Evolutionary conservation across 2,797 vertebrate species (phyloP), one percentile per base, ranked within the genome.

Genomic region (Buceros bicornis): DNA sequence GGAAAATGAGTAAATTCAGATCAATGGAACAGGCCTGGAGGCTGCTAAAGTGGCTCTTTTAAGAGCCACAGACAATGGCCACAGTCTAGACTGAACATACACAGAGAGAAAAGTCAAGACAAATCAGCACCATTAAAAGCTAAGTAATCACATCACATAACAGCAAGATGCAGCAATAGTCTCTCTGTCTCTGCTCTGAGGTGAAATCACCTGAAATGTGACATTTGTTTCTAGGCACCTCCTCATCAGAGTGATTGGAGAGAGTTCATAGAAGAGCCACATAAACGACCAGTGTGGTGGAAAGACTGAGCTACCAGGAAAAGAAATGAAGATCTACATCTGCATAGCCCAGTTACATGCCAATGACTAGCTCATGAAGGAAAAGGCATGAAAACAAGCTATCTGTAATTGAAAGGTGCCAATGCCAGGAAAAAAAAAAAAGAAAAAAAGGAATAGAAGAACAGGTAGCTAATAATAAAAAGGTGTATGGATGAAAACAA

Each of bases 61-160:
- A 94, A 90, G 90, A 97, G 84, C 69, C 95, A 95, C 96, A 97
- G 94, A 97, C 22, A 91, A 95, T 95, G 87, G 92, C 87, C 87
- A 95, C 94, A 97, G 95, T 97, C 96, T 96, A 95, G 97, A 97
- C 95, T 26, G 43, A 97, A 95, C 91, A 95, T 94, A 97, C 81
- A 97, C 87, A 96, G 11, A 96, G 28, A 95, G 90, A 96, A 86
- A 93, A 97, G 86, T 95, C 88, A 94, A 91, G 92, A 96, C 84
- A 93, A 95, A 95, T 93, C 71, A 92, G 83, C 61, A 83, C 60
- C 64, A 74, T 80, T 96, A 92, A 92, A 93, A 94, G 78, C 78
- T 89, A 89, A 94, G 89, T 93, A 95, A 97, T 97, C 97, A 92
- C 86, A 95, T 93, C 83, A 94, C n/a, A 25, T 89, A 92, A 91